Evolutionary conservation across 2,113 vertebrate species (phyloP).

Genomic region (Taurulus bubalis): DNA sequence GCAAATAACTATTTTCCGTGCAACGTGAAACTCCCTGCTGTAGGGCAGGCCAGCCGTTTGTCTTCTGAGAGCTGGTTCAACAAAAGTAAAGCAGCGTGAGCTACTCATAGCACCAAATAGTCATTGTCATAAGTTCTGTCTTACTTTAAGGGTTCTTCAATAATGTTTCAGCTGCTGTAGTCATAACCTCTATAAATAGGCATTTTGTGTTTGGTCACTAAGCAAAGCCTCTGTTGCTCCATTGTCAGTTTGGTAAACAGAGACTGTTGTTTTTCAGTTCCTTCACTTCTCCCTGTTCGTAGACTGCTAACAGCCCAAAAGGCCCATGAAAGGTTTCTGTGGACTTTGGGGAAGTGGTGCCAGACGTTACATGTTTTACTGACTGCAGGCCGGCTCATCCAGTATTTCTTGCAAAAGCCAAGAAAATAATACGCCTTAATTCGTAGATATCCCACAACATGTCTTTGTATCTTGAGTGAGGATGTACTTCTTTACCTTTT

Average conservation of each 20-base stretch:
- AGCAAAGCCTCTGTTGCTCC: background rate
- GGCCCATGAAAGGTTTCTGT: background rate
- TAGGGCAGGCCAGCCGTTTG: background rate
- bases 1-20: constrained; percentile 15
- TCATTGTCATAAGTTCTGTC: too few species aligned
- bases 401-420: background rate
- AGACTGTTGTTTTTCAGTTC: background rate
- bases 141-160: too few species aligned
- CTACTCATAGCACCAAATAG: background rate
- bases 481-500: background rate
- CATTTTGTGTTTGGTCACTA: background rate
- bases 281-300: background rate
- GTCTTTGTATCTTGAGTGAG: background rate
- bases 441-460: background rate
- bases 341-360: too few species aligned
- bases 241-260: background rate
- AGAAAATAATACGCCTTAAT: background rate
- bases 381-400: background rate
- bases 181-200: too few species aligned
- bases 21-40: background rate
- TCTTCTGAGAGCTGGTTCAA: background rate
- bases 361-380: too few species aligned
- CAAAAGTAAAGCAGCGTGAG: background rate
- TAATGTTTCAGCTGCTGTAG: too few species aligned
- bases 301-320: background rate